Evolutionary conservation across 2,888 invertebrate genomes (phyloP).

Genomic region (Pandemis corylana): DNA sequence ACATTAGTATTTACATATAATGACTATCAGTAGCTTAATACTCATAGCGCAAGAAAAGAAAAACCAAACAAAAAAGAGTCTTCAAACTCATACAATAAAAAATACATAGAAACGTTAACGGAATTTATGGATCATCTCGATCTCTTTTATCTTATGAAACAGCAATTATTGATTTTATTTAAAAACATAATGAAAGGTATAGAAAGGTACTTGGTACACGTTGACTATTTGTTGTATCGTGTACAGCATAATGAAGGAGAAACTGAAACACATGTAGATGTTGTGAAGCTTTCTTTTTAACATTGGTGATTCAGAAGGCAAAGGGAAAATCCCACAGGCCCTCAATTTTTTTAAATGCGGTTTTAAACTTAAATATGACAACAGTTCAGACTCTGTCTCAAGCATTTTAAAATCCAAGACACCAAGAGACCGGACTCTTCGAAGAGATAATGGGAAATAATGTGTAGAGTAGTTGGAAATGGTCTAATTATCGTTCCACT

Average conservation of each 20-base stretch:
- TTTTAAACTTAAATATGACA: slow-evolving; percentile 55
- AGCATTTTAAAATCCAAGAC: background rate
- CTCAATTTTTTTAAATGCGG: slow-evolving; percentile 58
- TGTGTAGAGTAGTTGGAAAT: background rate
- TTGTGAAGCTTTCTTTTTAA: slow-evolving; percentile 51
- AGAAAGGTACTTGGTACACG: slow-evolving; percentile 56
- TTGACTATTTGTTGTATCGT: slow-evolving; percentile 60
- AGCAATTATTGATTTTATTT: background rate
- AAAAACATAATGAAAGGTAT: background rate
- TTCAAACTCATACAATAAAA: no score
- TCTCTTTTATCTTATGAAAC: background rate
- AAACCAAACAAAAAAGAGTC: no score
- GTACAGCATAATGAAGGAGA: slow-evolving; percentile 55
- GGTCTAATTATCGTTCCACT: background rate
- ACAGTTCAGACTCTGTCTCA: slow-evolving; percentile 47
- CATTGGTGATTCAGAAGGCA: slow-evolving; percentile 52
- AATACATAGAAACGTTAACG: slow-evolving; percentile 16
- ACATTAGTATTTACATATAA: no score
- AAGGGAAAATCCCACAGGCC: slow-evolving; percentile 55
- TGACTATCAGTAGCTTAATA: no score
- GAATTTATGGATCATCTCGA: background rate
- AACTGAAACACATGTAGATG: slow-evolving; percentile 54
- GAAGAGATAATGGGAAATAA: background rate
- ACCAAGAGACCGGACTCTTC: background rate
- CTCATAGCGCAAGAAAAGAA: no score